Base-by-base conservation (phyloP, 2,113 vertebrate species). In the Anolis carolinensis region DNA sequence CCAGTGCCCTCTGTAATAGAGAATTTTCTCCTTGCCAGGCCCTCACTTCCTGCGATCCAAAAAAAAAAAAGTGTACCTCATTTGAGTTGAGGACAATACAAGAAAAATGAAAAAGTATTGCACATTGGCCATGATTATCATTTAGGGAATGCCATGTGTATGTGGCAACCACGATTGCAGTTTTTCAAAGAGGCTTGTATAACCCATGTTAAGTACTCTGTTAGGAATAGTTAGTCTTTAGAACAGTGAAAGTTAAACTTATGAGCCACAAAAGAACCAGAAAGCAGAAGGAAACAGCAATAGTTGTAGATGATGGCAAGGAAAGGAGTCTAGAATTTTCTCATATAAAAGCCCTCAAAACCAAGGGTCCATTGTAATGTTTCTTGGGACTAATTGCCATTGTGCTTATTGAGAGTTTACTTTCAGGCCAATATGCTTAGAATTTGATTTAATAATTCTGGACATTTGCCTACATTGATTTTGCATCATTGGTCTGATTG, bases 1-100 rank as follows among this genome's bases (percentile, higher is more conserved):
- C 95, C 59, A 91, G 55, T 1, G 92, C 96, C 94, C 96, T 97
- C 92, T 94, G 97, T 67, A 96, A 95, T 93, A 96, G 91, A 1
- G 97, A 96, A 88, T 97, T 97, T 44, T 98, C 97, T 90, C 96
- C 98, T 92, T 94, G 94, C 93, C 98, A 97, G 91, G 95, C 96
- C 90, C 95, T 96, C 89, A 97, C 96, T 88, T 99, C 98, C 98
- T 99, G 96, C 27, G 78, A 92, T 88, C 82, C 88, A 81, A 88
- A 91, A 59, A 78, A 81, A 90, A 4, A 44, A 44, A 1, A 7
- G 34, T 6, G 21, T 18, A 70, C 20, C 21, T 82, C 39, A 68
- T 32, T 44, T 68, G 50, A 39, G 74, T 25, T 48, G 7, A 77
- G 82, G 86, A 62, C 63, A 21, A 82, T 87, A 62, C 55, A 21